Evolutionary conservation across 2,888 invertebrate genomes (phyloP).

Genomic region (Deroplatys truncata): DNA sequence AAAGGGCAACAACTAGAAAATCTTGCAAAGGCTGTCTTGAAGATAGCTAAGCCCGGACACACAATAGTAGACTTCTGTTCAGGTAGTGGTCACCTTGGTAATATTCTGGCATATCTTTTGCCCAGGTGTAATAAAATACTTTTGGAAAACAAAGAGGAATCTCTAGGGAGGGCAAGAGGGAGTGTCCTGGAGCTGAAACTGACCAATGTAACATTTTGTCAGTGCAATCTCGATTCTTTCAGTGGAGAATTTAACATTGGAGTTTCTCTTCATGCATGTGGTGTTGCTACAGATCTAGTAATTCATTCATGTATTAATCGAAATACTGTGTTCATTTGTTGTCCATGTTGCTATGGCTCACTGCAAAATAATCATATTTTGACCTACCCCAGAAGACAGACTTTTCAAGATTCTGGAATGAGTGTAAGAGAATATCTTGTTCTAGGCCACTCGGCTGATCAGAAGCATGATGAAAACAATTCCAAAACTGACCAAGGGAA

Average conservation of each 20-base stretch:
- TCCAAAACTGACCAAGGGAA: constrained; percentile 70
- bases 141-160: constrained; percentile 89
- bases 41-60: constrained; percentile 62
- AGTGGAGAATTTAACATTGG: constrained; percentile 78
- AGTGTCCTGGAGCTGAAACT: constrained; percentile 64
- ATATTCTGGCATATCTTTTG: constrained; percentile 73
- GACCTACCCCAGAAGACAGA: constrained; percentile 72
- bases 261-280: constrained; percentile 88
- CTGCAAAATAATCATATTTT: constrained; percentile 76
- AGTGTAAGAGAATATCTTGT: constrained; percentile 63
- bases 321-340: constrained; percentile 78
- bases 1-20: constrained; percentile 88
- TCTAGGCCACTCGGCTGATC: constrained; percentile 88
- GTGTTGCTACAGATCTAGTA: constrained; percentile 90
- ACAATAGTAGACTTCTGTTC: constrained; percentile 91
- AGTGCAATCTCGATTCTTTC: constrained; percentile 90
- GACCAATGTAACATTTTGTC: constrained; percentile 68
- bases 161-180: constrained; percentile 67
- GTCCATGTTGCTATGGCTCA: constrained; percentile 93
- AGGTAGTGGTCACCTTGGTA: constrained; percentile 90
- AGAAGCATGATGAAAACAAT: constrained; percentile 72
- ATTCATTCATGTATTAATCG: constrained; percentile 74
- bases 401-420: constrained; percentile 35
- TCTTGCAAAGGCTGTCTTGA: constrained; percentile 69
- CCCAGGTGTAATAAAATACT: constrained; percentile 76